These are phyloP conservation scores for Calephelis virginiensis DNA, from an alignment of 1,140 invertebrate genomes.

Conservation along the genomic window DNA sequence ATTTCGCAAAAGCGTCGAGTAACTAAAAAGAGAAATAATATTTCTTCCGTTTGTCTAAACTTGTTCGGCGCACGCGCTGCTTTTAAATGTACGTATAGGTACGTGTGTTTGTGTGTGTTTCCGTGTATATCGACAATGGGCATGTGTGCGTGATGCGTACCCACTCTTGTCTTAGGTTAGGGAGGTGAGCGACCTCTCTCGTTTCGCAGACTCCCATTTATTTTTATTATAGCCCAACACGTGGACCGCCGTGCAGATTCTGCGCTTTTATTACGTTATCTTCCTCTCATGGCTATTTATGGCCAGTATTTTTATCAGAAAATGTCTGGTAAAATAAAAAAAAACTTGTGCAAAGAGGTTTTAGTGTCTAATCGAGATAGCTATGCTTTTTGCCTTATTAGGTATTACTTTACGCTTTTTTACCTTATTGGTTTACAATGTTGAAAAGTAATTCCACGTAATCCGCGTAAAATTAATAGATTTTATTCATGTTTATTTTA, in stretches of 20 bases:
- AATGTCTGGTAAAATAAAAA: constrained; percentile 9
- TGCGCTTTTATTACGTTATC: constrained; percentile 59
- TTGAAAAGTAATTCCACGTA: neutral
- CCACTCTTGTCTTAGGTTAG: constrained; percentile 76
- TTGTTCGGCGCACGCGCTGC: constrained; percentile 67
- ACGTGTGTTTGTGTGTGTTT: constrained; percentile 35
- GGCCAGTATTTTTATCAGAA: constrained; percentile 8
- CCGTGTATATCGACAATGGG: constrained; percentile 22
- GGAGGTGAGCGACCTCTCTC: constrained; percentile 74
- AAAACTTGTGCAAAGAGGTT: constrained; percentile 10
- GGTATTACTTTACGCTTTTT: neutral
- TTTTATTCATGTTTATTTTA: no score
- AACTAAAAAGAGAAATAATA: constrained; percentile 74
- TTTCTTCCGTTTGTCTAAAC: constrained; percentile 77
- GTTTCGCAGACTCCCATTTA: constrained; percentile 69
- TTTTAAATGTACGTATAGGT: constrained; percentile 41
- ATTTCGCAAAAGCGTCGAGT: constrained; percentile 39
- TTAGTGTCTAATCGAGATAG: constrained; percentile 5
- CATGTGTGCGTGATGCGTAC: constrained; percentile 65
- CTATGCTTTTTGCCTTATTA: neutral
- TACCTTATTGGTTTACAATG: neutral
- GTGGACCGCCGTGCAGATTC: constrained; percentile 52
- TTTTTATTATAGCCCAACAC: constrained; percentile 74
- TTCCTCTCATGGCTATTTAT: constrained; percentile 40
- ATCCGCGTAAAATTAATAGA: no score